Percentiles rank a stretch among this genome's conserved stretches.
phyloP scores from a whole-genome alignment of 2,888 invertebrate species.

The Melipona beecheii region DNA sequence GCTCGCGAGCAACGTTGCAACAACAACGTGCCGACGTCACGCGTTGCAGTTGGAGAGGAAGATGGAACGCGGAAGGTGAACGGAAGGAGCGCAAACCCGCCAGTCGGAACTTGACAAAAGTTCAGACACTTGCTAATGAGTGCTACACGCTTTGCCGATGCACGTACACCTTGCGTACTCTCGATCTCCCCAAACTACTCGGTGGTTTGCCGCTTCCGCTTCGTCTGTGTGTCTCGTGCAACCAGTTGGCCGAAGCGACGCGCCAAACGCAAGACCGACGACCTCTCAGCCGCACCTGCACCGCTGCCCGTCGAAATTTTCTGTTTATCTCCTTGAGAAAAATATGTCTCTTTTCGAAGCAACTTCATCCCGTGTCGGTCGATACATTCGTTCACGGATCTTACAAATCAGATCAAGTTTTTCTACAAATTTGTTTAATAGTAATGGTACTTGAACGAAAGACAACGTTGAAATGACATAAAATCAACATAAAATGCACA shows the following conservation, averaged over 20 bases:
- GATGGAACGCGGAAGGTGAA: slow-evolving; percentile 13
- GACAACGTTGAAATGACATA: no score
- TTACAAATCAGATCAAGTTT: no score
- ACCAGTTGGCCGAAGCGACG: slow-evolving; percentile 49
- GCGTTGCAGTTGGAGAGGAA: slow-evolving; percentile 50
- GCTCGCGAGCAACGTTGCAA: slow-evolving; percentile 15
- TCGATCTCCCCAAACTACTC: slow-evolving; percentile 63
- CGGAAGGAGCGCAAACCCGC: slow-evolving; percentile 18
- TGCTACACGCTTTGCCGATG: slow-evolving; percentile 71
- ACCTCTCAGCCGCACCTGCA: slow-evolving; percentile 50
- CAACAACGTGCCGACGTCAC: slow-evolving; percentile 45
- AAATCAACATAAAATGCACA: no score
- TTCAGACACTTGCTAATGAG: slow-evolving; percentile 81
- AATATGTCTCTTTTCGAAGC: background rate
- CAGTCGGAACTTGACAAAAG: slow-evolving; percentile 76
- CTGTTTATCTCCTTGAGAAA: background rate
- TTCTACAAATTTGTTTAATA: no score
- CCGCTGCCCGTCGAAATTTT: slow-evolving; percentile 6
- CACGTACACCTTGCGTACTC: slow-evolving; percentile 38
- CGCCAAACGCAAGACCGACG: slow-evolving; percentile 43
- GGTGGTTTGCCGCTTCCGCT: slow-evolving; percentile 65
- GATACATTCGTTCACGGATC: background rate
- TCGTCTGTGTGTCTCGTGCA: slow-evolving; percentile 64
- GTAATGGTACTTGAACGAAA: no score
- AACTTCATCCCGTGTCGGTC: no score